Evolutionary conservation across 2,888 invertebrate genomes (phyloP).

Genomic region (Drosophila parthenogenetica): DNA sequence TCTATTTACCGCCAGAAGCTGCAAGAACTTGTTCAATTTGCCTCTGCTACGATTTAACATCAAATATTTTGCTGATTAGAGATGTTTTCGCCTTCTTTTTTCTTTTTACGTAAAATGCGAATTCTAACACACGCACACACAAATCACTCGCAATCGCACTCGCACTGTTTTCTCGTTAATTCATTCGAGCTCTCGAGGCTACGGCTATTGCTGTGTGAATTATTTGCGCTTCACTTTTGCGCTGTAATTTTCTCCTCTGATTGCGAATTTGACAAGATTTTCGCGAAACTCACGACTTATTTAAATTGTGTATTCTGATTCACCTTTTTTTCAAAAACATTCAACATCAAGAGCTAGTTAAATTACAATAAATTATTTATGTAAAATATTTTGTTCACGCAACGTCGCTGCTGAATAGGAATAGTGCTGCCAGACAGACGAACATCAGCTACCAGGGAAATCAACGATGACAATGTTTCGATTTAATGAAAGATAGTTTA

Average conservation of each 20-base stretch:
- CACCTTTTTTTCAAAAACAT: constrained; percentile 64
- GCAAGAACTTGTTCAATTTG: constrained; percentile 84
- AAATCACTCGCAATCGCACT: constrained; percentile 61
- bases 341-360: constrained; percentile 59
- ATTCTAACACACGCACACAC: constrained; percentile 69
- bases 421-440: constrained; percentile 53
- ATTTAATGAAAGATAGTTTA: constrained; percentile 1
- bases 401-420: constrained; percentile 69
- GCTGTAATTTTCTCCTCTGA: constrained; percentile 57
- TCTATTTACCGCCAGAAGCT: constrained; percentile 83
- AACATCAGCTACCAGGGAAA: constrained; percentile 5
- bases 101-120: constrained; percentile 74
- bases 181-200: constrained; percentile 61
- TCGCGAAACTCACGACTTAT: constrained; percentile 28
- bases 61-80: constrained; percentile 70
- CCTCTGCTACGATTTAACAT: constrained; percentile 85
- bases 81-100: constrained; percentile 32
- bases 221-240: constrained; percentile 71
- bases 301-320: constrained; percentile 37
- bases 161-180: constrained; percentile 71
- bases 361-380: constrained; percentile 68
- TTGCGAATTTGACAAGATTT: constrained; percentile 40
- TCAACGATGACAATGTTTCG: constrained; percentile 13
- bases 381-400: constrained; percentile 78
- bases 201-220: constrained; percentile 51